phyloP scores from a whole-genome alignment of 2,113 vertebrate species.

The Lepus timidus region DNA sequence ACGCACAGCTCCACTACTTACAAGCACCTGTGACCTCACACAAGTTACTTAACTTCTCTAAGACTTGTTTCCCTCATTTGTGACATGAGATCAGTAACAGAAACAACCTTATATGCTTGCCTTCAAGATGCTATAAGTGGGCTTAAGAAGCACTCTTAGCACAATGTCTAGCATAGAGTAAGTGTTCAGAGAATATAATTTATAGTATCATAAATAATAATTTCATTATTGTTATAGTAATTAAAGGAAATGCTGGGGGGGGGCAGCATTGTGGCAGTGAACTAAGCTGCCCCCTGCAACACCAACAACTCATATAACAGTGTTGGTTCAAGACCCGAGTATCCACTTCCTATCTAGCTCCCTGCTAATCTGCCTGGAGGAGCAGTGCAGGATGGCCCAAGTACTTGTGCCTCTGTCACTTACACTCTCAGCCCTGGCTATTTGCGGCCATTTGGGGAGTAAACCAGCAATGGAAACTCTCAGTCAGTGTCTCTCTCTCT shows the following conservation, averaged over 20 bases:
- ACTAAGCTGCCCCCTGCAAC: no score
- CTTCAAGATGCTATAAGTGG: background rate
- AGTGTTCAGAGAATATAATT: background rate
- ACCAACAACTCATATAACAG: no score
- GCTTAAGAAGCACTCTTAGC: background rate
- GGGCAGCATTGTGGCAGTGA: no score
- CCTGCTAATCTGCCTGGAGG: no score
- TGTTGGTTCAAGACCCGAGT: no score
- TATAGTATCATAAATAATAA: background rate
- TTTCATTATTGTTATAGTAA: slow-evolving; percentile 1
- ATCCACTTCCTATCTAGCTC: no score
- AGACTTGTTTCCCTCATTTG: background rate
- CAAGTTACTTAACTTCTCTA: background rate
- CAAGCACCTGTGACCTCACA: background rate
- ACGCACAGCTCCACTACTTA: background rate
- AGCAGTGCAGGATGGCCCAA: no score
- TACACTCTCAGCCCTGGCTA: no score
- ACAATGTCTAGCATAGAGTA: background rate
- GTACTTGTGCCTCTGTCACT: no score
- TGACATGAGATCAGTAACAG: background rate
- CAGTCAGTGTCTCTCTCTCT: no score
- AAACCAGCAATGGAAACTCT: no score
- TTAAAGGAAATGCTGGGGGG: background rate
- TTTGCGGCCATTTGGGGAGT: no score
- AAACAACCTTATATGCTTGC: background rate